Base-by-base conservation (phyloP, 1,140 invertebrate genomes). In the Scaptodrosophila lebanonensis region DNA sequence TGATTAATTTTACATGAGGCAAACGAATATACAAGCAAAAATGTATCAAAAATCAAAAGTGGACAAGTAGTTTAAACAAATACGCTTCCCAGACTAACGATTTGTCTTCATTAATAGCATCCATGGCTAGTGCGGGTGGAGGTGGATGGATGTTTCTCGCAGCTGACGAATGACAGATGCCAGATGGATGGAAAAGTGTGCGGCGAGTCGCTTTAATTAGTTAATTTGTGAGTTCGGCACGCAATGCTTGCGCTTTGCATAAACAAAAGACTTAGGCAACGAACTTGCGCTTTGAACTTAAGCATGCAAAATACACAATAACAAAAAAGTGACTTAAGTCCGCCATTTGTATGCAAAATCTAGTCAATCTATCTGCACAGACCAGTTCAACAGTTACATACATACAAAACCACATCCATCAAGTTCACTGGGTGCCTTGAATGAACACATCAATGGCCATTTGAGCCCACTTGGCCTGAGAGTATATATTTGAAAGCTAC, bases 371-470 rank as follows among this genome's bases (percentile, higher is more conserved):
- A 40, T 29, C 11, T 44, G 20, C 29, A 15, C 30, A 20, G 35
- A 18, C 25, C 1, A 12, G 1, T 29, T 1, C 15, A 15, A 15
- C 38, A 61, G 50, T 30, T 58, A 56, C 44, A n/a, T n/a, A n/a
- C n/a, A n/a, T n/a, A n/a, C n/a, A n/a, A n/a, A n/a, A n/a, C n/a
- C n/a, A 48, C 71, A 77, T 82, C 48, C 56, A 82, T 82, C 73
- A 79, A 73, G 75, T 39, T 54, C 60, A 44, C 48, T 66, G 22
- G 3, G 22, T 8, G 8, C 8, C 22, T 4, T 25, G 71, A 76
- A 76, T 76, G 71, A 76, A 77, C 66, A 77, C 66, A 71, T 76
- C 71, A 77, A 70, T 76, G 73, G 44, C 65, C 65, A 69, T 79
- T 82, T 79, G 58, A 11, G 47, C 59, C 45, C 27, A 29, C 9